phyloP scores from a whole-genome alignment of 2,888 invertebrate genomes.

The Spisula subtruncata region DNA sequence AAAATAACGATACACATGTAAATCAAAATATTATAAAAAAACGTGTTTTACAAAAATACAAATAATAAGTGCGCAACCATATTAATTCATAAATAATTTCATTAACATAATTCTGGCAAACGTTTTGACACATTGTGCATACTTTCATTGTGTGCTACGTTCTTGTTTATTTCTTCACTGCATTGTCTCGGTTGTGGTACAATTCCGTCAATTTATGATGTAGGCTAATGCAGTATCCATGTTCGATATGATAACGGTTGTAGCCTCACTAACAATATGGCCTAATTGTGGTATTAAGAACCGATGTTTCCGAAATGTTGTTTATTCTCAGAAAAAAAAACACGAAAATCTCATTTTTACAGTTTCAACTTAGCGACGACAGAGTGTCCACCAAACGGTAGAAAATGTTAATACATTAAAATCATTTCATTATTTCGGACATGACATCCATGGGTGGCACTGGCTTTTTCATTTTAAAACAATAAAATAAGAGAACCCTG shows the following conservation, averaged over 20 bases:
- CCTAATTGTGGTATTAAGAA: not conserved
- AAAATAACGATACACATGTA: no score
- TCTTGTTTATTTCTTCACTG: not conserved
- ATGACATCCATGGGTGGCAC: not conserved
- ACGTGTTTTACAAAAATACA: no score
- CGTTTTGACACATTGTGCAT: not conserved
- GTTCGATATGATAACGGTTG: not conserved
- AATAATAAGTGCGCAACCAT: no score
- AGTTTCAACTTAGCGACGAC: no score
- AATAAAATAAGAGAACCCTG: not conserved
- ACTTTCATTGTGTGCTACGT: not conserved
- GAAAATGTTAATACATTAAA: no score
- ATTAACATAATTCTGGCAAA: not conserved
- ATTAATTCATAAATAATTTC: not conserved
- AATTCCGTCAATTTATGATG: constrained; percentile 1
- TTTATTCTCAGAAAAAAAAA: not conserved
- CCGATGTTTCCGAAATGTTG: no score
- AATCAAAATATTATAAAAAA: no score
- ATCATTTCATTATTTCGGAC: no score
- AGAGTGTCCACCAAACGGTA: no score
- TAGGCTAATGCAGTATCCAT: constrained; percentile 9
- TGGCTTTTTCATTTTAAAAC: not conserved
- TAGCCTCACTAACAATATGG: not conserved
- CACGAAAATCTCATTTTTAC: constrained; percentile 3
- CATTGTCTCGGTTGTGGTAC: not conserved